Evolutionary conservation across 2,113 vertebrate genomes (phyloP).

Genomic region (Bubo blakistoni): DNA sequence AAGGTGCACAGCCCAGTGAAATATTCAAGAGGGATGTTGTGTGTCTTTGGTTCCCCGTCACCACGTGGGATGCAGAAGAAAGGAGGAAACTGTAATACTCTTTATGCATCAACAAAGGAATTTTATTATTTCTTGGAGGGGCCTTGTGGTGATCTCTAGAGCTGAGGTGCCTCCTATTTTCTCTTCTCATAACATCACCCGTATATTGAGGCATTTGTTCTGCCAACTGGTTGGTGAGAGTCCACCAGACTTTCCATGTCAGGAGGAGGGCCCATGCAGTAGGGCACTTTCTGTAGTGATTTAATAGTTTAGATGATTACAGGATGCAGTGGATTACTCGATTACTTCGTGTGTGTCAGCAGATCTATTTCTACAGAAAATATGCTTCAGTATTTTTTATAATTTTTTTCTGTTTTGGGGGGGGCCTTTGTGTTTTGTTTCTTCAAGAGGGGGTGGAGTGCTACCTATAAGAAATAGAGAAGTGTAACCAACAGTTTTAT

Average conservation of each 20-base stretch:
- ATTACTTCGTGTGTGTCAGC: background rate
- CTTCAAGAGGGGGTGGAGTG: background rate
- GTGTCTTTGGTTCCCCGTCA: accelerated
- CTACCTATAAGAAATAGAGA: background rate
- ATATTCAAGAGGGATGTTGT: accelerated
- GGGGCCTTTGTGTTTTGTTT: background rate
- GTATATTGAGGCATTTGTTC: background rate
- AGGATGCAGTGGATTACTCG: background rate
- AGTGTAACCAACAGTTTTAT: conserved; percentile 1
- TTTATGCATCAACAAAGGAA: background rate
- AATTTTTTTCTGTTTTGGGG: background rate
- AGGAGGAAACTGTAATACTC: background rate
- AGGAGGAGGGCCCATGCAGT: background rate
- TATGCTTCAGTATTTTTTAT: background rate
- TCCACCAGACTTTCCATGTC: background rate
- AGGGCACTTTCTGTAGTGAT: background rate
- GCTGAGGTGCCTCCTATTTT: background rate
- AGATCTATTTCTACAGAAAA: background rate
- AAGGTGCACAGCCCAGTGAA: background rate
- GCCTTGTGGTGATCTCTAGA: background rate
- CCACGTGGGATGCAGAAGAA: accelerated
- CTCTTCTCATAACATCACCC: background rate
- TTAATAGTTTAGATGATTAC: background rate
- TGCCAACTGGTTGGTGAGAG: background rate
- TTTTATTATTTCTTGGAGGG: background rate